A percentile compares a stretch with the other conserved stretches of the same genome.
Evolutionary conservation across 2,888 invertebrate genomes (phyloP).

Genomic region (Stenurella melanura): DNA sequence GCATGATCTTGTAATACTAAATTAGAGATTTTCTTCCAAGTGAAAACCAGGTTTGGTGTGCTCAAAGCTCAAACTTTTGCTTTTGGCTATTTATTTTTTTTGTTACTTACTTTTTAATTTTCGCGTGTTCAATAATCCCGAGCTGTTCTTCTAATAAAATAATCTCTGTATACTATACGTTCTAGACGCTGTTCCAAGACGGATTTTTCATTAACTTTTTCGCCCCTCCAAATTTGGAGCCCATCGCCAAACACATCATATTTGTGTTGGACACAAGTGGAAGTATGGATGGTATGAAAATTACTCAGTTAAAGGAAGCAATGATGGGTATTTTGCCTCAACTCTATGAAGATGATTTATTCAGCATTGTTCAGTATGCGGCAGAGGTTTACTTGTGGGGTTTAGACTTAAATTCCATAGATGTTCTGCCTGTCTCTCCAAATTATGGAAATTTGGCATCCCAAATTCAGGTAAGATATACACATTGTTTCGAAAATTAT

Average conservation of each 20-base stretch:
- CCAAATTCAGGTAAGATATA: constrained; percentile 39
- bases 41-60: too few relatives aligned
- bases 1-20: too few relatives aligned
- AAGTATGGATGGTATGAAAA: constrained; percentile 82
- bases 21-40: too few relatives aligned
- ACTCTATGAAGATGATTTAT: constrained; percentile 78
- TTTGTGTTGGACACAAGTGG: constrained; percentile 85
- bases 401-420: constrained; percentile 58
- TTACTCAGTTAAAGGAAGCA: constrained; percentile 79
- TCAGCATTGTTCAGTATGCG: constrained; percentile 80
- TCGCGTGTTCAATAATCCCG: too few relatives aligned
- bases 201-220: constrained; percentile 85
- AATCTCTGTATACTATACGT: background rate
- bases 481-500: background rate
- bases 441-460: constrained; percentile 47
- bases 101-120: too few relatives aligned
- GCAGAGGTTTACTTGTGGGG: constrained; percentile 74
- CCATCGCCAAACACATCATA: constrained; percentile 79
- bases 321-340: constrained; percentile 80
- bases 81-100: too few relatives aligned
- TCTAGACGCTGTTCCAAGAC: constrained; percentile 77
- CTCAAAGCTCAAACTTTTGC: too few relatives aligned
- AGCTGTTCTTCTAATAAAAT: background rate
- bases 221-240: constrained; percentile 77
- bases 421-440: constrained; percentile 16